phyloP scores from a whole-genome alignment of 23 tunicate species.

The Ciona savignyi region DNA sequence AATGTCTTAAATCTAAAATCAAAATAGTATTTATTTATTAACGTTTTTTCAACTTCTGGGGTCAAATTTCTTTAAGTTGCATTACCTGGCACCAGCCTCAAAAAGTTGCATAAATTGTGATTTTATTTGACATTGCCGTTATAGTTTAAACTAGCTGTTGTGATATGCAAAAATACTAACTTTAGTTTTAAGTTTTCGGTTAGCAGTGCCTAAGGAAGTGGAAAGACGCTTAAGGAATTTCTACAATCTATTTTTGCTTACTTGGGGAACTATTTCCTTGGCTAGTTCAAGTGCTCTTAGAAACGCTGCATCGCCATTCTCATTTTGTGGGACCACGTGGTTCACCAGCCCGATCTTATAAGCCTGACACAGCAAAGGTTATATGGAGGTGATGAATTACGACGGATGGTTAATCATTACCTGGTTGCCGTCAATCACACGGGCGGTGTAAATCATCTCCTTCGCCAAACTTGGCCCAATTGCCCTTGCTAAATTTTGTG shows the following conservation, averaged over 20 bases:
- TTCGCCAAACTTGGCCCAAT: slow-evolving; percentile 94
- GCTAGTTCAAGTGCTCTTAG: slow-evolving; percentile 72
- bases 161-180: too few species aligned
- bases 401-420: background rate
- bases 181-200: too few species aligned
- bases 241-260: background rate
- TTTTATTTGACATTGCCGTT: too few species aligned
- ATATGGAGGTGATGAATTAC: background rate
- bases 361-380: slow-evolving; percentile 31
- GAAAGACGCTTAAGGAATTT: too few species aligned
- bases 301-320: slow-evolving; percentile 92
- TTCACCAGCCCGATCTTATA: slow-evolving; percentile 62
- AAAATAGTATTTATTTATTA: too few species aligned
- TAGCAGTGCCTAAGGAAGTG: too few species aligned
- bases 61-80: too few species aligned
- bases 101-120: background rate
- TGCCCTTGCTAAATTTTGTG: slow-evolving; percentile 86
- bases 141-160: too few species aligned
- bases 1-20: too few species aligned
- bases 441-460: slow-evolving; percentile 89
- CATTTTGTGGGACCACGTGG: slow-evolving; percentile 85
- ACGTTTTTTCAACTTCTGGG: too few species aligned
- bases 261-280: slow-evolving; percentile 83
- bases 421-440: slow-evolving; percentile 47
- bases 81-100: too few species aligned